Conservation (phyloP, 1,140 invertebrate genomes). For the Phenacoccus solenopsis region DNA sequence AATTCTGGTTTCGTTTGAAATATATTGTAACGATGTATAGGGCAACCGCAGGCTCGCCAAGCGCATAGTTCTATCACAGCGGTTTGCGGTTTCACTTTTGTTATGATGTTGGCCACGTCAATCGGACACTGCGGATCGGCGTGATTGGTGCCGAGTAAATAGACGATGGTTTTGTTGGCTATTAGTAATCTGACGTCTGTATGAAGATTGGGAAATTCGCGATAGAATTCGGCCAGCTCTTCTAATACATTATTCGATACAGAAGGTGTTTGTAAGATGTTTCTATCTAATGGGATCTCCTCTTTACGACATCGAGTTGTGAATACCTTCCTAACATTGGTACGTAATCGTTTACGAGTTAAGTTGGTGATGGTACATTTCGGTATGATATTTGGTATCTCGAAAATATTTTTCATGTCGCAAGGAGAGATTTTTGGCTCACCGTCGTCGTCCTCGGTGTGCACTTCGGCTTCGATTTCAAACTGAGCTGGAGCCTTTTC, state of each 20-base stretch:
- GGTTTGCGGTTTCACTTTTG: background rate
- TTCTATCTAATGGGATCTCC: background rate
- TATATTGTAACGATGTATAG: background rate
- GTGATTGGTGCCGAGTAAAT: conserved; percentile 1
- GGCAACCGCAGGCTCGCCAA: background rate
- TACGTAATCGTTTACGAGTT: background rate
- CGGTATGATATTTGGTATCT: background rate
- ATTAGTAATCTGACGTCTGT: background rate
- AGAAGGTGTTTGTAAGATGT: background rate
- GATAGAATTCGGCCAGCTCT: background rate
- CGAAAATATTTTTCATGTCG: background rate
- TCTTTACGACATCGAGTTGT: background rate
- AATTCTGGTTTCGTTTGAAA: conserved; percentile 6
- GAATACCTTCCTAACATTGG: background rate
- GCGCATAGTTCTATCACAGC: background rate
- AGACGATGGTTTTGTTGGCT: background rate
- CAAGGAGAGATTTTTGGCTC: background rate
- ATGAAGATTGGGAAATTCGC: background rate
- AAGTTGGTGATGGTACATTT: background rate
- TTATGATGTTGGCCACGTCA: background rate
- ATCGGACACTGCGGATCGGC: conserved; percentile 7
- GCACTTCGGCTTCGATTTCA: background rate
- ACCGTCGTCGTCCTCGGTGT: background rate
- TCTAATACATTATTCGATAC: background rate
- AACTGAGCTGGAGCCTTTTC: background rate